These are phyloP conservation scores for Villa cingulata DNA, from an alignment of 2,888 invertebrate species.

Conservation along the genomic window DNA sequence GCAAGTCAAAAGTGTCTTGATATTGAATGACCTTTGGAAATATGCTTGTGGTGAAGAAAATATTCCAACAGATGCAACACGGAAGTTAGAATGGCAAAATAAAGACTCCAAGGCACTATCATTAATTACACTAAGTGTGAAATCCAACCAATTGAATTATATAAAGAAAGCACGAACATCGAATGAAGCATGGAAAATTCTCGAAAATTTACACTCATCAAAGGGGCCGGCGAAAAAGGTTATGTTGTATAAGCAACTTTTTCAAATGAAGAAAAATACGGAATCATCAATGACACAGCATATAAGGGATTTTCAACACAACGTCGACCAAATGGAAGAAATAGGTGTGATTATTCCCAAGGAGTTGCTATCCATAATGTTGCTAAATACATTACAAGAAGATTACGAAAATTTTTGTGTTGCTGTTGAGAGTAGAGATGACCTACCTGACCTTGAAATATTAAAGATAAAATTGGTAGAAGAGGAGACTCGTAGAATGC, in stretches of 20 bases:
- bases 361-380: conserved; percentile 7
- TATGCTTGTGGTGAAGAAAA: conserved; percentile 3
- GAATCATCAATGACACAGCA: conserved; percentile 3
- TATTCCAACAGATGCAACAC: background rate
- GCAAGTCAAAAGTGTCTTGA: no score
- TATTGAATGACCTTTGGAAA: conserved; percentile 11
- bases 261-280: conserved; percentile 5
- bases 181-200: conserved; percentile 3
- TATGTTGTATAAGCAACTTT: no score
- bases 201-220: conserved; percentile 5
- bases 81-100: background rate
- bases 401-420: conserved; percentile 8
- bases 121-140: conserved; percentile 4
- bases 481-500: conserved; percentile 1
- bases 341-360: conserved; percentile 6
- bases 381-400: conserved; percentile 6
- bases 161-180: conserved; percentile 7
- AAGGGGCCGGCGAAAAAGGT: conserved; percentile 6
- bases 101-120: conserved; percentile 8
- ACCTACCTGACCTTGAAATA: background rate
- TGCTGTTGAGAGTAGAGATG: conserved; percentile 8
- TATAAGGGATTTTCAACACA: conserved; percentile 3
- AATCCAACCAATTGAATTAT: conserved; percentile 4
- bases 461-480: conserved; percentile 5
- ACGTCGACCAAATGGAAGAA: conserved; percentile 4